Evolutionary conservation across 2,113 vertebrate genomes (phyloP), one percentile per base, ranked within the genome.

Genomic region (Hirundichthys speculiger): DNA sequence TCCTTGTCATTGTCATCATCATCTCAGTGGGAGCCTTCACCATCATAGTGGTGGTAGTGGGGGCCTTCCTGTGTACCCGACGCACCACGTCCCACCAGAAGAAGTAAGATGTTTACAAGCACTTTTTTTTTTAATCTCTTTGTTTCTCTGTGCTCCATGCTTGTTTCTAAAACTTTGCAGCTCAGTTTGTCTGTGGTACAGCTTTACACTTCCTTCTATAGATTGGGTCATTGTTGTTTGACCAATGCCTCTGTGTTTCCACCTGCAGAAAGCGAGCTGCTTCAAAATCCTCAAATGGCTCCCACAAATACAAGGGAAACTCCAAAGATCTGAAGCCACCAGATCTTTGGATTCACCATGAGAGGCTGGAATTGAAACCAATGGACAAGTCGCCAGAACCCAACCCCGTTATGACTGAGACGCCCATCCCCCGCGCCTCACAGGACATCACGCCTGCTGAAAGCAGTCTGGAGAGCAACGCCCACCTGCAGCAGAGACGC

Each of bases 271-370:
- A 99, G 78, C 93, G 97, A 22, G 97, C 97, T 0, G 97, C 96
- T 40, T 97, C 95, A 64, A 99, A 99, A 77, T 96, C 96, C 0
- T 92, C 95, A 46, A 99, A 99, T 0, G 95, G 98, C 49, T 97
- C 96, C 63, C 96, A 99, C 89, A 99, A 99, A 78, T 98, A 98
- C 92, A 99, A 99, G 79, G 95, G 95, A 0, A 99, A 96, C 89
- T 94, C 96, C 80, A 99, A 99, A 85, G 98, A 99, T 56, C 94
- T 99, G 61, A 99, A 99, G 39, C 98, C 98, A 0, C 97, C 98
- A 0, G 97, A 99, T 75, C 95, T 99, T 11, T 99, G 98, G 97
- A 99, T 99, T 80, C 98, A 99, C 64, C 98, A 99, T 0, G 97
- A 99, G 85, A 93, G 96, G 38, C 93, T 99, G 72, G 98, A 99